These are phyloP conservation scores for Conops quadrifasciatus DNA, from an alignment of 2,888 invertebrate species.

Conservation along the genomic window DNA sequence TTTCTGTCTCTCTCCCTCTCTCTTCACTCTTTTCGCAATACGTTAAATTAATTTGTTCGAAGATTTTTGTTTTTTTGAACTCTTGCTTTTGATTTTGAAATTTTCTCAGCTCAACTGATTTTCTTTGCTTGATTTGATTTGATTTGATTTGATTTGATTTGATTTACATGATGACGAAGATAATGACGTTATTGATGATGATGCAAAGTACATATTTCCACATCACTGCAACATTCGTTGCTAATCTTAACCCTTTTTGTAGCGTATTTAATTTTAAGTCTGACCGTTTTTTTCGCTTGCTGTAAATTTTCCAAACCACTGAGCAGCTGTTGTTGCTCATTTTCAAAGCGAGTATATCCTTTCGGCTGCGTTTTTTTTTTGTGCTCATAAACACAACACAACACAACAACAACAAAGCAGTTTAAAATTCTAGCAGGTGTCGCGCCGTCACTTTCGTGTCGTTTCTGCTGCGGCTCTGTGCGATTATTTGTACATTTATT, in stretches of 20 bases:
- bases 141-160: background rate
- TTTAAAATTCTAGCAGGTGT: conserved; percentile 42
- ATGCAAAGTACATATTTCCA: conserved; percentile 9
- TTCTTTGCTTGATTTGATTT: background rate
- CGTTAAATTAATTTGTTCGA: no score
- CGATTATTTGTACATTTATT: conserved; percentile 34
- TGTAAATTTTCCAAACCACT: conserved; percentile 8
- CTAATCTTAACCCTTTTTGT: conserved; percentile 5
- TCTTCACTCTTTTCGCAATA: no score
- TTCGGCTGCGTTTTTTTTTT: background rate
- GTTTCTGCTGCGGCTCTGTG: conserved; percentile 17
- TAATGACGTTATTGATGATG: background rate
- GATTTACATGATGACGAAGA: background rate
- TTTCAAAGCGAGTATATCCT: conserved; percentile 9
- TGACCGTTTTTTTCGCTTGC: background rate
- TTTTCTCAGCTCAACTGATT: background rate
- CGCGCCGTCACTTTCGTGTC: conserved; percentile 1
- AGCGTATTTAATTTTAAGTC: conserved; percentile 20
- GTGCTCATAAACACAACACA: background rate
- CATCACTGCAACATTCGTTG: conserved; percentile 11
- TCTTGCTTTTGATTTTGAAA: background rate
- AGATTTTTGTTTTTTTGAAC: background rate
- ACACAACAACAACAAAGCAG: no score
- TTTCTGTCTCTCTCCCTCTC: no score
- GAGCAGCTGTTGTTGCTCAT: conserved; percentile 35